A percentile compares a stretch with the other conserved stretches of the same genome.
phyloP scores from a whole-genome alignment of 2,888 invertebrate genomes.

The Dryocosmus kuriphilus region DNA sequence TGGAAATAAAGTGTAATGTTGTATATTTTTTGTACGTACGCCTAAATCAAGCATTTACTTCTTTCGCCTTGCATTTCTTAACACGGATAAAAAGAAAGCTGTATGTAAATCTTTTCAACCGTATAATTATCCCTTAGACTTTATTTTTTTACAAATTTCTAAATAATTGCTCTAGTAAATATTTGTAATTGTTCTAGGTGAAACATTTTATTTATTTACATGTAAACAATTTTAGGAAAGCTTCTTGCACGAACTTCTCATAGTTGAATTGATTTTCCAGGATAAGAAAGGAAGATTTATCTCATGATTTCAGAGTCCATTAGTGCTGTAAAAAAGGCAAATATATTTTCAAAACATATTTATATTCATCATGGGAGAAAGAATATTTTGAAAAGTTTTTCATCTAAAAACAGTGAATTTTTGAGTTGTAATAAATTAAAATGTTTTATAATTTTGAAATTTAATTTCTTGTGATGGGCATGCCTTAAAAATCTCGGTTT shows the following conservation, averaged over 20 bases:
- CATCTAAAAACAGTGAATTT: too few species aligned
- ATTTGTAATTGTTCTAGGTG: conserved; percentile 9
- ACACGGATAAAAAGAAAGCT: background rate
- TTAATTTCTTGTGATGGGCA: background rate
- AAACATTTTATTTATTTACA: conserved; percentile 13
- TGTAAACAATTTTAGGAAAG: background rate
- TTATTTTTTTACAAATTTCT: conserved; percentile 21
- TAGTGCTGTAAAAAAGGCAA: conserved; percentile 62
- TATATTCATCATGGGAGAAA: too few species aligned
- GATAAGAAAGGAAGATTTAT: background rate
- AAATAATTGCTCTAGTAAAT: conserved; percentile 22
- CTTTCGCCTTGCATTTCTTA: background rate
- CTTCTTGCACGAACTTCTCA: background rate
- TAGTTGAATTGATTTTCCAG: conserved; percentile 3
- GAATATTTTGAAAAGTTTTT: too few species aligned
- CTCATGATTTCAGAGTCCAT: conserved; percentile 58
- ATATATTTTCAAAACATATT: background rate
- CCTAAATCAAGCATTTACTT: conserved; percentile 40
- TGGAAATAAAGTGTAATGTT: conserved; percentile 73
- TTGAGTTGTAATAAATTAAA: too few species aligned
- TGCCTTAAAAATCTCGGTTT: background rate
- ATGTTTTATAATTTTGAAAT: too few species aligned
- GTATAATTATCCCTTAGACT: background rate
- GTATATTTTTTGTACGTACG: conserved; percentile 73
- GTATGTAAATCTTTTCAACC: background rate